Evolutionary conservation across 1,140 invertebrate species (phyloP), one percentile per base, ranked within the genome.

Genomic region (Sipha flava): DNA sequence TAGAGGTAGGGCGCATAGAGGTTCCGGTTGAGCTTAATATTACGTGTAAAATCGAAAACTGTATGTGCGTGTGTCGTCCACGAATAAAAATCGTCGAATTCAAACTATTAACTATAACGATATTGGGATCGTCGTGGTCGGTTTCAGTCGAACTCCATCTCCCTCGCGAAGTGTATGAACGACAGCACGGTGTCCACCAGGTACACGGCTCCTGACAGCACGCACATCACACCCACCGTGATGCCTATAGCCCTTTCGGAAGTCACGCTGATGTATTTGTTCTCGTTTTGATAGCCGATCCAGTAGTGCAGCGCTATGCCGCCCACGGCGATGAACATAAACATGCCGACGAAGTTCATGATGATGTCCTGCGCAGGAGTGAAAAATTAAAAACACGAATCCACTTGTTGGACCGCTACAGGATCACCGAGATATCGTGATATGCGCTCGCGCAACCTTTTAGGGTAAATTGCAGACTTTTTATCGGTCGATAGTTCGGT

Each of bases 271-370:
- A 89, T 85, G 84, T 89, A 93, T 82, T 92, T 91, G 82, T 93
- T 89, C 82, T 93, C 92, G 21, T 89, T 87, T 84, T 91, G 88
- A 86, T 94, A 94, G 10, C 93, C 93, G 77, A 90, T 89, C 94
- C 94, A 95, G 85, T 94, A 95, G 85, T 95, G 93, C 23, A 95
- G 87, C 0, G 93, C 92, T 26, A 92, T 92, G 2, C 91, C 93
- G 2, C 93, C 93, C 5, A 94, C 91, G 0, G 92, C 91, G 5
- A 94, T 86, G 88, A 93, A 95, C 87, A 95, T 87, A 83, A 95
- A 90, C 73, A 92, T 90, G 12, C 93, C 93, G 57, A 93, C 88
- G 79, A 94, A 91, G 85, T 94, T 94, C 93, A 95, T 95, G 73
- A 95, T 89, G 66, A 93, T 90, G 85, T 95, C 93, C 92, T 93